Evolutionary conservation across 2,888 invertebrate genomes (phyloP).

Genomic region (Blera fallax): DNA sequence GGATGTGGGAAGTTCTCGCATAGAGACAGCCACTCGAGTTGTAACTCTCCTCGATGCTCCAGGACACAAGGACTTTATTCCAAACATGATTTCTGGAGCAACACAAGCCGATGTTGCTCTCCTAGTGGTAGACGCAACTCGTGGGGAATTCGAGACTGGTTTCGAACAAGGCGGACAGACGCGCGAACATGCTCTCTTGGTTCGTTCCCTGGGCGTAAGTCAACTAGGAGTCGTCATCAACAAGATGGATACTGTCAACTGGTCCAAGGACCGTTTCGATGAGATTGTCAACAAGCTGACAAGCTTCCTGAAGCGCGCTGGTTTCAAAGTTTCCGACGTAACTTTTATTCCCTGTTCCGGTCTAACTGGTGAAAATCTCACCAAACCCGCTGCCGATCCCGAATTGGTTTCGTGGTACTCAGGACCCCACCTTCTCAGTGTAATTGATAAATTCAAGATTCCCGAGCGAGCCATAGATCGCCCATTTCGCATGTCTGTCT

Average conservation of each 20-base stretch:
- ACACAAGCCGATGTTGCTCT: slow-evolving; percentile 99
- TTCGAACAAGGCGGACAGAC: slow-evolving; percentile 99
- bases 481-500: slow-evolving; percentile 95
- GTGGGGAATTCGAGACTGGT: slow-evolving; percentile 99
- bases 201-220: slow-evolving; percentile 93
- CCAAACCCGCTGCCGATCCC: slow-evolving; percentile 85
- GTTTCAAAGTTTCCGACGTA: slow-evolving; percentile 93
- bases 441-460: slow-evolving; percentile 93
- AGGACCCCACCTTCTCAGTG: slow-evolving; percentile 92
- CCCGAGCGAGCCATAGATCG: slow-evolving; percentile 93
- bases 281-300: slow-evolving; percentile 93
- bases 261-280: slow-evolving; percentile 94
- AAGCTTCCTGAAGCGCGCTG: slow-evolving; percentile 93
- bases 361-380: slow-evolving; percentile 96
- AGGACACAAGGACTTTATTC: slow-evolving; percentile 99
- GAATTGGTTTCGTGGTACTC: slow-evolving; percentile 89
- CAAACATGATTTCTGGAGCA: slow-evolving; percentile 99
- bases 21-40: slow-evolving; percentile 92
- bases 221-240: slow-evolving; percentile 98
- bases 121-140: slow-evolving; percentile 96
- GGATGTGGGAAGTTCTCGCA: slow-evolving; percentile 97
- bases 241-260: slow-evolving; percentile 97
- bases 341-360: slow-evolving; percentile 97
- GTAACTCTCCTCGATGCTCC: slow-evolving; percentile 96
- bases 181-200: slow-evolving; percentile 97